Conservation (phyloP, 2,113 vertebrate species). For the Xyrauchen texanus region DNA sequence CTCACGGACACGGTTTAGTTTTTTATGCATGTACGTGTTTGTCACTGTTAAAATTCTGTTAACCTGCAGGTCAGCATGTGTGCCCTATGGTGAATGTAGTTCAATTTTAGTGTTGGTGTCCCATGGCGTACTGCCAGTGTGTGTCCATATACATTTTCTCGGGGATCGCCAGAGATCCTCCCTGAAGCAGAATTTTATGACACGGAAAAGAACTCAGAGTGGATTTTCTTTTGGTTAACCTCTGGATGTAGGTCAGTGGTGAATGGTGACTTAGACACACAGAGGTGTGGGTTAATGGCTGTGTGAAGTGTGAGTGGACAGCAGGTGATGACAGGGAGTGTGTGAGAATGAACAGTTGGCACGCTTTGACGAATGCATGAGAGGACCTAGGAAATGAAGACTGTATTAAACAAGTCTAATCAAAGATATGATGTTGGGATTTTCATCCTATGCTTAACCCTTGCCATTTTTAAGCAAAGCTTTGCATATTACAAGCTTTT, state of each 20-base stretch:
- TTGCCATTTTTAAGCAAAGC: not conserved
- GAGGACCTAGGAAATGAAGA: not conserved
- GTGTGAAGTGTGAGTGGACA: slow-evolving; percentile 28
- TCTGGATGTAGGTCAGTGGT: slow-evolving; percentile 31
- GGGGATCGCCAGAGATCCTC: not conserved
- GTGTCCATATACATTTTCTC: not conserved
- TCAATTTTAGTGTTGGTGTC: slow-evolving; percentile 34
- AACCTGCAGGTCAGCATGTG: slow-evolving; percentile 44
- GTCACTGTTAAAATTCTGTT: slow-evolving; percentile 45
- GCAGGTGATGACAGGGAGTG: slow-evolving; percentile 37
- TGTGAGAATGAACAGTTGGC: slow-evolving; percentile 55
- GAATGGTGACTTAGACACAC: slow-evolving; percentile 18
- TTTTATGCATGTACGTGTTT: slow-evolving; percentile 13
- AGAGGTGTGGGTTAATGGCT: slow-evolving; percentile 14
- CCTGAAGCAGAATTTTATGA: slow-evolving; percentile 17
- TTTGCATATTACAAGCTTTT: too few relatives aligned
- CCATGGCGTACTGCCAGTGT: not conserved
- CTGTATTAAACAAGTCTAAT: not conserved
- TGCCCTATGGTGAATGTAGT: slow-evolving; percentile 6
- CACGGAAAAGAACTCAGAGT: slow-evolving; percentile 3
- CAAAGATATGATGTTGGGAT: not conserved
- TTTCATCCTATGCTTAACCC: not conserved
- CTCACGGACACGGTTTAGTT: not conserved
- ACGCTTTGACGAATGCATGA: slow-evolving; percentile 57
- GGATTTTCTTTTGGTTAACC: slow-evolving; percentile 13